phyloP scores from a whole-genome alignment of 92 coral and sea anemone species.

The Galaxea fascicularis region DNA sequence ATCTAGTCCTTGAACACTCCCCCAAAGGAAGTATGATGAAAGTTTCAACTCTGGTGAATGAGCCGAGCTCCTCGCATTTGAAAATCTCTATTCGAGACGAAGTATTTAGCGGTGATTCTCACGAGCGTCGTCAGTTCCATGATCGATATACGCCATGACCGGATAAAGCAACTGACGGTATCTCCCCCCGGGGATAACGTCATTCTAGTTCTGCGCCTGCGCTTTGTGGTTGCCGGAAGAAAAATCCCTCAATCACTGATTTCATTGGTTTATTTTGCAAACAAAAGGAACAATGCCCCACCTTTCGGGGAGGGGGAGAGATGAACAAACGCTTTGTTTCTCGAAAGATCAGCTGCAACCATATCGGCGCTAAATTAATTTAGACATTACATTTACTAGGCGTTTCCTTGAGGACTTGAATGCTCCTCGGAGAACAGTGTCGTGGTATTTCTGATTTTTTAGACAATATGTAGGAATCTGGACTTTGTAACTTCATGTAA shows the following conservation, averaged over 20 bases:
- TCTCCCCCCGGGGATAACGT: constrained; percentile 86
- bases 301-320: constrained; percentile 7
- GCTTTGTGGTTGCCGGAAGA: constrained; percentile 27
- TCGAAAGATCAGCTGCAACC: constrained; percentile 17
- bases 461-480: neutral
- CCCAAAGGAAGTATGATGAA: constrained; percentile 98
- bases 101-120: constrained; percentile 36
- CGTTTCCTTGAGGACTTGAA: constrained; percentile 24
- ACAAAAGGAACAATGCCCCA: neutral
- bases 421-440: neutral
- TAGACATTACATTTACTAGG: constrained; percentile 35
- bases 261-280: constrained; percentile 31
- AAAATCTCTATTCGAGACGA: constrained; percentile 56
- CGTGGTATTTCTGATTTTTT: neutral
- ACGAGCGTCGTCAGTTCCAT: constrained; percentile 35
- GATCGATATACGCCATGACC: constrained; percentile 81
- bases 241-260: constrained; percentile 17
- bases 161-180: constrained; percentile 84
- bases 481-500: neutral
- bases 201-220: constrained; percentile 54
- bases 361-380: constrained; percentile 9
- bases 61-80: constrained; percentile 63
- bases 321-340: constrained; percentile 31
- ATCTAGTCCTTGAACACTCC: constrained; percentile 84
- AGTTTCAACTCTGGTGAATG: constrained; percentile 82